Base-by-base conservation (phyloP, 92 coral and sea anemone species). In the Epizoanthus stellaris region DNA sequence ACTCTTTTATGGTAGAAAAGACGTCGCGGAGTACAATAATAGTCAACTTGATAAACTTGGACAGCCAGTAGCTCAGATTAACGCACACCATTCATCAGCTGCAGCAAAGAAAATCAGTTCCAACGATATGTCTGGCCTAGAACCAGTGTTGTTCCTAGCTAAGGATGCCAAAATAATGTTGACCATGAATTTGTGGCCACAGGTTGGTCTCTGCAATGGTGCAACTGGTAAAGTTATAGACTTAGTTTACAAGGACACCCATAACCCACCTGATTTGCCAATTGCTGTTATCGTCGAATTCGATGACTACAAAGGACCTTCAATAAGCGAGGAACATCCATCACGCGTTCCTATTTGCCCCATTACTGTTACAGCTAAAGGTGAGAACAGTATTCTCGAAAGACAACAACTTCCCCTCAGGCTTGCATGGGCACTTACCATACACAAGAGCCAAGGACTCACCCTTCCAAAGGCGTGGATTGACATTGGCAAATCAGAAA, bases 241-340 rank as follows among this genome's bases (percentile, higher is more conserved):
- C 25, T 23, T 23, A 23, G 25, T 23, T 23, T 23, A 23, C 25
- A 23, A 23, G 25, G 25, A 23, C 25, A 23, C 25, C 25, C 25
- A 23, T 23, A 23, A 23, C 5, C 88, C 92, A 89, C 92, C 86
- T 23, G 70, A 64, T 62, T 85, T 89, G 47, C 92, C 92, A 69
- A 70, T 82, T 59, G 93, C 88, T 82, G 88, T 87, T 6, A 86
- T 81, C 1, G 86, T 87, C 9, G 38, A 90, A 58, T 90, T 90
- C 82, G 93, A 90, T 87, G 75, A 90, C 66, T 90, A 74, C 54
- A 17, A 74, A 74, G 88, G 90, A 19, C 93, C 86, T 17, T 73
- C 87, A 17, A 62, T 84, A n/a, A 70, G 61, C 14, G 61, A 71
- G 8, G 42, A 8, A n/a, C 16, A 21, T 52, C 92, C 88, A 40